Conservation (phyloP, 2,113 vertebrate species). For the Zapornia atra region DNA sequence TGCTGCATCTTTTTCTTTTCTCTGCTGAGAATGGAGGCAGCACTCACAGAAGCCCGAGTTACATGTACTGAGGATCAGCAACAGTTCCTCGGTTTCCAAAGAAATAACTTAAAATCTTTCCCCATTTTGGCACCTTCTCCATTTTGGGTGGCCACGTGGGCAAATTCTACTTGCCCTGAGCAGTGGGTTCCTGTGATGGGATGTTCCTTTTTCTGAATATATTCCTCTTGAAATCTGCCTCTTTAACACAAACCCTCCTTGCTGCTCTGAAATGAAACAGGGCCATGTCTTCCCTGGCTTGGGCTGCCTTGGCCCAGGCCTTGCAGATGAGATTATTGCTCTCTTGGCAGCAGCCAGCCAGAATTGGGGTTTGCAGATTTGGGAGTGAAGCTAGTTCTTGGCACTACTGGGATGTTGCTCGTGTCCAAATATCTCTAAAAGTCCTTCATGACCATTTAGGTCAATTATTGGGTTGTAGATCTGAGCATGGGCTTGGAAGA, state of each 20-base stretch:
- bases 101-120: background rate
- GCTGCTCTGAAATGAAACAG: background rate
- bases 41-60: background rate
- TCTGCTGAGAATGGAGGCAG: background rate
- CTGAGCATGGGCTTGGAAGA: background rate
- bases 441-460: background rate
- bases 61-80: background rate
- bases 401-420: background rate
- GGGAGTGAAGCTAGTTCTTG: background rate
- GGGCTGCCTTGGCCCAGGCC: background rate
- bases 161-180: background rate
- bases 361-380: background rate
- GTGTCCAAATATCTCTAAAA: background rate
- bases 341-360: background rate
- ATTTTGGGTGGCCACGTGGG: background rate
- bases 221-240: background rate
- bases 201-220: background rate
- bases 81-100: background rate
- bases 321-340: background rate
- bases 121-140: background rate
- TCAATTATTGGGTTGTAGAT: background rate
- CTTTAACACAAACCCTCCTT: background rate
- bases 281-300: background rate
- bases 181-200: accelerated
- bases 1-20: background rate